phyloP scores from a whole-genome alignment of 1,140 invertebrate genomes.

The Dinothrombium tinctorium region DNA sequence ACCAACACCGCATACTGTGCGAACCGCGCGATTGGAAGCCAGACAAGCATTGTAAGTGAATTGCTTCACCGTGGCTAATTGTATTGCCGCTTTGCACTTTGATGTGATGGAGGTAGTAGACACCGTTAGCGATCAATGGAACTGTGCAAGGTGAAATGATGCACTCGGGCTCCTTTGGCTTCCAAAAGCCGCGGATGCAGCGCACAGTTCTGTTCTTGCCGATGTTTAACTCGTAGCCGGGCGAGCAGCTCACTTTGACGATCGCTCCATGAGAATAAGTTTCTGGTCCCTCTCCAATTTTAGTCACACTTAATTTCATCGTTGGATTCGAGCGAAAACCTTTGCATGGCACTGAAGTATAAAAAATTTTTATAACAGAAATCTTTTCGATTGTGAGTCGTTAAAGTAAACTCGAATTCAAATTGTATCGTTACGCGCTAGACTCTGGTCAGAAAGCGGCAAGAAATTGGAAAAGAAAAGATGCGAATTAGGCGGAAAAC shows the following conservation, averaged over 20 bases:
- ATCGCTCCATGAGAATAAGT: slow-evolving; percentile 32
- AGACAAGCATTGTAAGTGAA: slow-evolving; percentile 36
- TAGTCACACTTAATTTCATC: slow-evolving; percentile 16
- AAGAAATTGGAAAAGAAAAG: too few species aligned
- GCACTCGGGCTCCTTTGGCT: slow-evolving; percentile 15
- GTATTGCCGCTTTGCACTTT: slow-evolving; percentile 21
- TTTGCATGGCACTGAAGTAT: too few species aligned
- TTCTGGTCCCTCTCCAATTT: slow-evolving; percentile 18
- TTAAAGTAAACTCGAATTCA: too few species aligned
- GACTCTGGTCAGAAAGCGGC: too few species aligned
- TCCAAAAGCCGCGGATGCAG: slow-evolving; percentile 52
- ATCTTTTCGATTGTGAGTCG: too few species aligned
- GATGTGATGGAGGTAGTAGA: slow-evolving; percentile 1
- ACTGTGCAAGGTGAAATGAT: neutral
- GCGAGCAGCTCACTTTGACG: slow-evolving; percentile 40
- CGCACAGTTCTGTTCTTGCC: slow-evolving; percentile 44
- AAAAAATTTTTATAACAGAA: too few species aligned
- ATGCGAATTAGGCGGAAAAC: too few species aligned
- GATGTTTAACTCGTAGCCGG: slow-evolving; percentile 45
- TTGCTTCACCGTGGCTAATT: slow-evolving; percentile 32
- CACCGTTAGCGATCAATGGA: neutral
- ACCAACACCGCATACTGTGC: slow-evolving; percentile 41
- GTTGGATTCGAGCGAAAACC: neutral
- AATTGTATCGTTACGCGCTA: too few species aligned
- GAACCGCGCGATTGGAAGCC: slow-evolving; percentile 42